Evolutionary conservation across 1,140 invertebrate species (phyloP).

Genomic region (Drosophila nebulosa): DNA sequence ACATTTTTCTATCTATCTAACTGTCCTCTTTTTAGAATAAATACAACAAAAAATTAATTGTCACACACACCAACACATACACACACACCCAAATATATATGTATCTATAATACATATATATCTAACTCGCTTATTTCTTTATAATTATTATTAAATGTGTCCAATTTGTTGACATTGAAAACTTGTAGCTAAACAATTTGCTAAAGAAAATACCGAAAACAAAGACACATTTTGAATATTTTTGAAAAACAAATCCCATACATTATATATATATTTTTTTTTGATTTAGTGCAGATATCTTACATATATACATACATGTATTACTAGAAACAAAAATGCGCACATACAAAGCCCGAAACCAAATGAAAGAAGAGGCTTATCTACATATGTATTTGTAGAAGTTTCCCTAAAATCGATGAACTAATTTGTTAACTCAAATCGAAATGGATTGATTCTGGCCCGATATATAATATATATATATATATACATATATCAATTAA

Average conservation of each 20-base stretch:
- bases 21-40: slow-evolving; percentile 23
- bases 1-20: slow-evolving; percentile 34
- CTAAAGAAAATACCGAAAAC: slow-evolving; percentile 17
- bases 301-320: slow-evolving; percentile 6
- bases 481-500: slow-evolving; percentile 3
- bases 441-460: slow-evolving; percentile 57
- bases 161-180: slow-evolving; percentile 74
- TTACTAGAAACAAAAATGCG: slow-evolving; percentile 38
- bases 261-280: slow-evolving; percentile 20
- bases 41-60: slow-evolving; percentile 78
- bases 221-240: slow-evolving; percentile 66
- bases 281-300: slow-evolving; percentile 52
- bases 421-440: slow-evolving; percentile 45
- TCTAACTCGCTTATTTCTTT: background rate
- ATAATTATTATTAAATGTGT: slow-evolving; percentile 54
- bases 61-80: slow-evolving; percentile 1
- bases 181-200: slow-evolving; percentile 72
- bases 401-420: slow-evolving; percentile 15
- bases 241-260: slow-evolving; percentile 48
- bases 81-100: background rate
- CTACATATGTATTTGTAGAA: too few relatives aligned
- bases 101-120: background rate
- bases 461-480: slow-evolving; percentile 40
- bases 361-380: slow-evolving; percentile 5
- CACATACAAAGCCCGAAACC: slow-evolving; percentile 36